These are phyloP conservation scores for Protonemura montana DNA, from an alignment of 2,888 invertebrate species.

Conservation along the genomic window DNA sequence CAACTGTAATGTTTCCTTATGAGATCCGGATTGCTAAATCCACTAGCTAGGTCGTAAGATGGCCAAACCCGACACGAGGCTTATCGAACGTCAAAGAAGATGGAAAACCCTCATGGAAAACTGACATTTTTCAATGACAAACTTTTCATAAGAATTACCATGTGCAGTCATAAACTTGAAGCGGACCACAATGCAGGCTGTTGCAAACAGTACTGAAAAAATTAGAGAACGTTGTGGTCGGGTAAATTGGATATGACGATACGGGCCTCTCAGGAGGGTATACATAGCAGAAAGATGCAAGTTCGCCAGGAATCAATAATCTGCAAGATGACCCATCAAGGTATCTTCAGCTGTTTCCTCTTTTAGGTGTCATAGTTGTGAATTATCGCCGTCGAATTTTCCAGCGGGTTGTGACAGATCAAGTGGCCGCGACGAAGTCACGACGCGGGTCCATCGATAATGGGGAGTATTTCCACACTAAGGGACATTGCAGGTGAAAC, in stretches of 20 bases:
- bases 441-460: background rate
- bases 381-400: background rate
- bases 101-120: background rate
- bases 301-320: background rate
- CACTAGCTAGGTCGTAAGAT: no score
- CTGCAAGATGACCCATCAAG: background rate
- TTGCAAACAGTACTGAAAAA: background rate
- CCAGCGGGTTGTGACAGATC: background rate
- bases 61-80: background rate
- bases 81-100: background rate
- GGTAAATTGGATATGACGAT: background rate
- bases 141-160: no score
- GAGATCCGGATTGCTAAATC: no score
- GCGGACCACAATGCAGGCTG: background rate
- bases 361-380: background rate
- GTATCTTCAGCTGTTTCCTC: constrained; percentile 32
- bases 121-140: no score
- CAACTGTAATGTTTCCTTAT: no score
- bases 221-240: background rate
- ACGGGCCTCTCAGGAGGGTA: background rate
- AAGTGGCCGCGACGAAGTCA: background rate
- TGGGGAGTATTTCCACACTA: background rate
- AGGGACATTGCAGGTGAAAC: constrained; percentile 20
- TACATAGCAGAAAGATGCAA: background rate
- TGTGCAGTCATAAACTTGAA: no score